Base-by-base conservation (phyloP, 1,140 invertebrate species). In the Rhopalosiphum padi region DNA sequence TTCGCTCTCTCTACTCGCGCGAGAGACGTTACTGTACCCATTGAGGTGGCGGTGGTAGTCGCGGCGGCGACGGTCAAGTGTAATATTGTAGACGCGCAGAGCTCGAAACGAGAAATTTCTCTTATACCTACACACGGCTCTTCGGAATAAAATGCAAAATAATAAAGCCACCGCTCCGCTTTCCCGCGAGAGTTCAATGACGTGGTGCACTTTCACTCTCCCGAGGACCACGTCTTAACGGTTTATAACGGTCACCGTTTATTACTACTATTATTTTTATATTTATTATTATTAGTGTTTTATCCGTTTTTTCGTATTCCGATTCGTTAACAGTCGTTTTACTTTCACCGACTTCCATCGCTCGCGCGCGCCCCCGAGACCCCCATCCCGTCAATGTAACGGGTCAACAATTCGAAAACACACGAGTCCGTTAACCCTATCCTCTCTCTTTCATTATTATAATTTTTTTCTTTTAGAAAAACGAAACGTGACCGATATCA, bases 151-250 rank as follows among this genome's bases (percentile, higher is more conserved):
- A 55, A 92, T 41, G 37, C n/a, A 22, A 48, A 46, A 82, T 22
- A 43, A 86, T 55, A 86, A 92, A 35, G 51, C 46, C 60, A 92
- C 90, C 60, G 68, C 91, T 53, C 48, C 91, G 91, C 91, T 93
- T 93, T 93, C 91, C 91, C 91, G 35, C 77, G 82, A 41, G 91
- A 53, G 91, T 93, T 93, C 91, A 86, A 86, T 86, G 91, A 93
- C 91, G 77, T 82, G 90, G 35, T 18, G 90, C 8, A 93, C 91
- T 93, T 93, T 93, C 91, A 93, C 91, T 93, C 91, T 93, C 43
- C 51, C 91, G 46, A 30, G 53, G 5, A 30, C 30, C 37, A 37
- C 35, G 77, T 85, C 30, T 53, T 91, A 93, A 93, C 91, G 91
- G 91, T 60, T 43, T 30, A 43, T 90, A 90, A 90, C 89, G 89